Conservation (phyloP, 1,140 invertebrate species). For the Zaprionus ornatus region DNA sequence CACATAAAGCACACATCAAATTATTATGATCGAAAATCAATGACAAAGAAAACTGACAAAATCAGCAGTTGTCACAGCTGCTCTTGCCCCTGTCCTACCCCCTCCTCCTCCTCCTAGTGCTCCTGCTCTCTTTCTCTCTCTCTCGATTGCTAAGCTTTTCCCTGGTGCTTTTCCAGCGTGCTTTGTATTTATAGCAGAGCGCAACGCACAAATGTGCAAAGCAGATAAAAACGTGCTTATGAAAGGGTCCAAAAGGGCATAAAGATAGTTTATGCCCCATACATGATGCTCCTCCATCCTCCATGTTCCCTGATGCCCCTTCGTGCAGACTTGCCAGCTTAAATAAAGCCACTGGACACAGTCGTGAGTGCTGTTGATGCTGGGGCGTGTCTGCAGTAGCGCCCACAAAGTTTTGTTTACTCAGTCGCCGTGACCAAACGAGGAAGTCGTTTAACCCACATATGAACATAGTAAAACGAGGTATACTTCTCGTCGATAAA, state of each 20-base stretch:
- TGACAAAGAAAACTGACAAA: constrained; percentile 77
- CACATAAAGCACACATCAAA: constrained; percentile 75
- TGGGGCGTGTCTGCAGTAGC: constrained; percentile 17
- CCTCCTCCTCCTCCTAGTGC: background rate
- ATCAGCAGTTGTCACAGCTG: constrained; percentile 56
- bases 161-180: background rate
- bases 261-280: constrained; percentile 66
- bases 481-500: constrained; percentile 40
- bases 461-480: constrained; percentile 11
- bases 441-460: constrained; percentile 77
- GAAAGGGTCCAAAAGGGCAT: constrained; percentile 65
- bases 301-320: background rate
- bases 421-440: constrained; percentile 37
- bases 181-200: background rate
- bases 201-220: constrained; percentile 71
- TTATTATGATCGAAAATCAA: constrained; percentile 80
- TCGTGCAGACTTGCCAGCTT: constrained; percentile 25
- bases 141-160: background rate
- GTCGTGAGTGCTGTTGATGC: background rate
- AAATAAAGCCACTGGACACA: constrained; percentile 22
- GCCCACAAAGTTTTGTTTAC: constrained; percentile 56
- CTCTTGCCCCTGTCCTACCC: background rate
- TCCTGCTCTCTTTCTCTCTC: background rate
- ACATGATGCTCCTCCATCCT: constrained; percentile 5
- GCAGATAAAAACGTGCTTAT: constrained; percentile 77